These are phyloP conservation scores for Varanus salvator DNA, from an alignment of 2,113 vertebrate genomes.

Conservation along the genomic window DNA sequence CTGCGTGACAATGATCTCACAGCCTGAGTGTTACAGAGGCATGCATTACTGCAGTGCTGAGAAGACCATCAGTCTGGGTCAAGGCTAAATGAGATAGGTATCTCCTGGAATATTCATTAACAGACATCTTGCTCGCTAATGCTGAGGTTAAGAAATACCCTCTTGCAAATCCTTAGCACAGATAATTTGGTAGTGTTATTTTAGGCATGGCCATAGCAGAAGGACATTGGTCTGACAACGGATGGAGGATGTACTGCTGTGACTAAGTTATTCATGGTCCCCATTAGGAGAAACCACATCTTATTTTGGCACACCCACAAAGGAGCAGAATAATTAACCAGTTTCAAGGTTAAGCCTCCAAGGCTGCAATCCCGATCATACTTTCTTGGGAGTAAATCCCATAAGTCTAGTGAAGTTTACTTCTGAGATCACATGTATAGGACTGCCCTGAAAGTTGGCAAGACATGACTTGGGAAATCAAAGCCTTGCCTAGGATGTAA, in stretches of 20 bases:
- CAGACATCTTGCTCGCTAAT: background rate
- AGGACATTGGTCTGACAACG: background rate
- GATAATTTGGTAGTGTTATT: fast-evolving
- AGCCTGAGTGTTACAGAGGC: background rate
- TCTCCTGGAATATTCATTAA: background rate
- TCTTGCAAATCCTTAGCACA: background rate
- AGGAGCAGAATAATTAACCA: background rate
- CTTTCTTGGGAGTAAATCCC: background rate
- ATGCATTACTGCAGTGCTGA: background rate
- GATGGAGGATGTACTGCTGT: background rate
- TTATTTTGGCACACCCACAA: constrained; percentile 12
- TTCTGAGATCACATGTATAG: background rate
- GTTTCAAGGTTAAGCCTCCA: background rate
- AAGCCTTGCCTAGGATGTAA: background rate
- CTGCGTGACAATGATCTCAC: background rate
- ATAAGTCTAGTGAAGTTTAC: background rate
- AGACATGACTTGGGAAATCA: background rate
- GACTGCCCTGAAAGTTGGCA: background rate
- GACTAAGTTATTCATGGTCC: background rate
- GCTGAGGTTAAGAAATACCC: background rate
- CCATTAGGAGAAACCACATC: constrained; percentile 1
- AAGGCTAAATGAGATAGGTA: background rate
- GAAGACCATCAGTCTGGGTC: background rate
- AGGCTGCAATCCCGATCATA: background rate
- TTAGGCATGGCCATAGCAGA: background rate